Base-by-base conservation (phyloP, 2,113 vertebrate species). In the Promerops cafer region DNA sequence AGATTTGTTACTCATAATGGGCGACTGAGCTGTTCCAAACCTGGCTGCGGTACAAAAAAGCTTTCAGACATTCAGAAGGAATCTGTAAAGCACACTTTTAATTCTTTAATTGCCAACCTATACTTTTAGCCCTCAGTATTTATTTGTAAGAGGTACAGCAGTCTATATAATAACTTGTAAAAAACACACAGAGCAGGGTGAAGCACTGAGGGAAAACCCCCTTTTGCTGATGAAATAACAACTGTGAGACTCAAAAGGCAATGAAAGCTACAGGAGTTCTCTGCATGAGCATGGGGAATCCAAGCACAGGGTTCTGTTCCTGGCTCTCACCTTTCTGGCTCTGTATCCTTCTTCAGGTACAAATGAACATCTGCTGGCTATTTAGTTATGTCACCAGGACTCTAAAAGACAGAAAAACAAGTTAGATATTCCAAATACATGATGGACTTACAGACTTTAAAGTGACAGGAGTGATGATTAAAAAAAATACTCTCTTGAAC, bases 31-130 rank as follows among this genome's bases (percentile, higher is more conserved):
- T 78, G 42, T 39, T 92, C 83, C 90, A 72, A 69, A 81, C 47
- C 71, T 96, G 96, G 92, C 93, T 72, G n/a, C 39, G 64, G 60
- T 68, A 94, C 96, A 96, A 84, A 94, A 96, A 97, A 92, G 92
- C 88, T 96, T 93, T 96, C 93, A 97, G 93, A 93, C 83, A 57
- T 26, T 74, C 63, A 52, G 79, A 89, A 74, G 74, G 79, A 74
- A 89, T 76, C 47, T 65, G 68, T 44, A 95, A 95, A 90, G 81
- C 90, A 92, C 64, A 57, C 53, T 93, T 74, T 28, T 56, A 92
- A 86, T 96, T 93, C 85, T 93, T 90, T 89, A 90, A 93, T 90
- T 96, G 86, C 44, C 87, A 84, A 66, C 30, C 16, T 71, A 1
- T 82, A 75, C 57, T 93, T 96, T 93, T 45, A 93, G 90, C 76